A percentile compares a stretch with the other conserved stretches of the same genome.
phyloP scores from a whole-genome alignment of 2,113 vertebrate species.

The Laterallus jamaicensis region DNA sequence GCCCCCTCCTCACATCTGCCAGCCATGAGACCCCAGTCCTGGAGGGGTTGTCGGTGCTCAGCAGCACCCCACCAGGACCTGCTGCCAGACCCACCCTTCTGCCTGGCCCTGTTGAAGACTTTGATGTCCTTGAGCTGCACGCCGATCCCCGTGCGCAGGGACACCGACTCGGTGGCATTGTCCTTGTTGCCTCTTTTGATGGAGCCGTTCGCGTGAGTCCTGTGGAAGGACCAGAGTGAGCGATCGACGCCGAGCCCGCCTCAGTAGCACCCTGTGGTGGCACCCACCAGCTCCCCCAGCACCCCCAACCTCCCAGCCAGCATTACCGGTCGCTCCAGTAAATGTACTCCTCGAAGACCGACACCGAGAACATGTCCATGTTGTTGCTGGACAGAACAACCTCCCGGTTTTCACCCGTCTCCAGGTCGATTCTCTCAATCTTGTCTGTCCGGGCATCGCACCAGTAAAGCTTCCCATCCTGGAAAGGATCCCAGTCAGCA shows the following conservation, averaged over 20 bases:
- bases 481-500: not conserved
- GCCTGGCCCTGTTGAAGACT: conserved; percentile 93
- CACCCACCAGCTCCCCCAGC: not conserved
- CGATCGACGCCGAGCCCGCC: rapidly evolving
- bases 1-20: not conserved
- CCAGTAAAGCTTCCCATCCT: conserved; percentile 95
- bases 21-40: rapidly evolving
- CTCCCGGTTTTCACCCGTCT: conserved; percentile 91
- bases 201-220: conserved; percentile 96
- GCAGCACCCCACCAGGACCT: not conserved
- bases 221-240: conserved; percentile 1
- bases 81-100: conserved; percentile 79
- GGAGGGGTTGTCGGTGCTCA: rapidly evolving
- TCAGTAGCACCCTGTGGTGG: rapidly evolving
- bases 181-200: conserved; percentile 96
- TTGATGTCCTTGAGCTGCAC: conserved; percentile 99
- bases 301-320: not conserved
- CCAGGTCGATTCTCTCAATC: conserved; percentile 93
- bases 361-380: conserved; percentile 99
- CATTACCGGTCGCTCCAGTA: conserved; percentile 94
- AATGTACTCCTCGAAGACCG: conserved; percentile 94
- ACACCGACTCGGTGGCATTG: conserved; percentile 91
- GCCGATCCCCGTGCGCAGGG: conserved; percentile 90
- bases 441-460: conserved; percentile 95
- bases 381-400: conserved; percentile 93